These are phyloP conservation scores for Rotaria sp. DNA, from an alignment of 2,888 invertebrate species.

Conservation along the genomic window DNA sequence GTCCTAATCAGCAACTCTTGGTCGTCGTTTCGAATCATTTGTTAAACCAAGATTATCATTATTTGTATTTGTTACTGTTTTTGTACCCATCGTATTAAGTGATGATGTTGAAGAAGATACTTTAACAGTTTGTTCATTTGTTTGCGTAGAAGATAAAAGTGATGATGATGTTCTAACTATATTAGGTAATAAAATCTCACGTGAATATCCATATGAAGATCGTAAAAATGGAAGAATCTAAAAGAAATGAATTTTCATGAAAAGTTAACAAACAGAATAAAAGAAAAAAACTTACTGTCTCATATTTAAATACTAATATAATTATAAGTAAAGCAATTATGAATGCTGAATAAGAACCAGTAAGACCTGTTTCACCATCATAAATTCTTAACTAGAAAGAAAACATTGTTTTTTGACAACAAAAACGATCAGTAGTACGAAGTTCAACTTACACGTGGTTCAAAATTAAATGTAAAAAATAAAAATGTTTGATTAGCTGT, in stretches of 20 bases:
- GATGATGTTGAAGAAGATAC: background rate
- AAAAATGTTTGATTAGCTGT: constrained; percentile 26
- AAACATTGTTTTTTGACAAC: background rate
- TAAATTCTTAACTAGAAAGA: background rate
- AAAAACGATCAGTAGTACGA: background rate
- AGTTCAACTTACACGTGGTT: background rate
- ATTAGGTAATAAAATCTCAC: background rate
- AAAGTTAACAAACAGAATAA: background rate
- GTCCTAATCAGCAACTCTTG: constrained; percentile 1
- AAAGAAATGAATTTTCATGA: background rate
- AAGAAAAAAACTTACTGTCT: background rate
- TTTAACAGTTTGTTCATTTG: background rate
- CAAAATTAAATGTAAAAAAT: constrained; percentile 21
- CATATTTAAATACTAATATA: background rate
- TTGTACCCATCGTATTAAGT: background rate
- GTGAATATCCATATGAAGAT: background rate
- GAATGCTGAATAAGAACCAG: constrained; percentile 25
- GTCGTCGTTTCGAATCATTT: background rate
- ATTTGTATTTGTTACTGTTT: background rate
- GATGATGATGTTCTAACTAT: background rate
- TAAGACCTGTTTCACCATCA: background rate
- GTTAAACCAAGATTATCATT: background rate
- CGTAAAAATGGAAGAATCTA: background rate
- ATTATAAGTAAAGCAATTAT: constrained; percentile 8
- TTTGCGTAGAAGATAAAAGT: background rate